phyloP scores from a whole-genome alignment of 2,113 vertebrate genomes.

The Mirounga angustirostris region DNA sequence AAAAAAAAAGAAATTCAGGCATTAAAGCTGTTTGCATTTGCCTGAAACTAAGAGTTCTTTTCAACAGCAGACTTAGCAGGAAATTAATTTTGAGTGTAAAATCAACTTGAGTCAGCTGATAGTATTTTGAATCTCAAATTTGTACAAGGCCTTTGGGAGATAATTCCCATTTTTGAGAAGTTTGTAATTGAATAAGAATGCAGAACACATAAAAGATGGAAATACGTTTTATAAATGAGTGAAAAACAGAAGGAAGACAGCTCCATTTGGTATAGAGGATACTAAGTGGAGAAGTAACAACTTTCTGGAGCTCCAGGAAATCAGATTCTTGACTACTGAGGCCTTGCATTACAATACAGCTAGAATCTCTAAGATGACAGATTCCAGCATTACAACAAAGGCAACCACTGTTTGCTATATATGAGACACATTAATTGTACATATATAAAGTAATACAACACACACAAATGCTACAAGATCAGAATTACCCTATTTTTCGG shows the following conservation, averaged over 20 bases:
- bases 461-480: background rate
- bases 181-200: conserved; percentile 3
- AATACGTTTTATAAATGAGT: conserved; percentile 27
- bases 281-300: background rate
- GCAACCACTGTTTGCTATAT: background rate
- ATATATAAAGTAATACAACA: background rate
- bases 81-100: conserved; percentile 15
- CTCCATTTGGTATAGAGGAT: background rate
- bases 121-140: background rate
- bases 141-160: background rate
- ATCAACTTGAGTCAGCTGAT: background rate
- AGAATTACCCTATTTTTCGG: background rate
- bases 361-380: background rate
- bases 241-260: background rate
- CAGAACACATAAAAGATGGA: background rate
- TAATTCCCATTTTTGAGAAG: conserved; percentile 20
- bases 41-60: background rate
- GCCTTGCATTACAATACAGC: background rate
- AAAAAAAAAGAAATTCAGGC: too few relatives aligned
- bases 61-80: background rate
- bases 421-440: background rate
- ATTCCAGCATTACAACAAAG: background rate
- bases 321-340: background rate
- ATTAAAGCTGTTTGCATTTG: conserved; percentile 4
- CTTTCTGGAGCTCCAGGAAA: background rate